Evolutionary conservation across 92 coral and sea anemone genomes (phyloP).

Genomic region (Porites divaricata): DNA sequence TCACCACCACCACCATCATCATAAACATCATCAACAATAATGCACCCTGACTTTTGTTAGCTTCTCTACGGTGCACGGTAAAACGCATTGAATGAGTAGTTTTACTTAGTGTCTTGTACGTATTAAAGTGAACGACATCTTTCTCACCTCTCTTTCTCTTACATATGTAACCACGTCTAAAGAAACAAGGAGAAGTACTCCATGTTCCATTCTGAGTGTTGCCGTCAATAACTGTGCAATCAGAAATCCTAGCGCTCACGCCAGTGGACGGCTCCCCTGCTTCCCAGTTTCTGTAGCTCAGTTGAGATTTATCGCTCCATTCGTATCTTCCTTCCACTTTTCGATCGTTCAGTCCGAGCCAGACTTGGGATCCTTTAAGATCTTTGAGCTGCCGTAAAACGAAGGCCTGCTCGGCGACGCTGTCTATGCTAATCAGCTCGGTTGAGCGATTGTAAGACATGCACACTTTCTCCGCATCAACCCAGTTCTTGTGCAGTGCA

Average conservation of each 20-base stretch:
- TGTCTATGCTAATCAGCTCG: conserved; percentile 72
- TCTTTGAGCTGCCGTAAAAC: conserved; percentile 63
- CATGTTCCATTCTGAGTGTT: conserved; percentile 82
- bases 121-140: not conserved
- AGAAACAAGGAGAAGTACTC: conserved; percentile 63
- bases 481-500: conserved; percentile 72
- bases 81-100: no score
- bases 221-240: conserved; percentile 61
- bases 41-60: no score
- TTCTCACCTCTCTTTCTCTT: conserved; percentile 81
- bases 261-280: conserved; percentile 50
- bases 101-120: no score
- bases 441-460: conserved; percentile 58
- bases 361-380: conserved; percentile 55
- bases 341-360: conserved; percentile 92
- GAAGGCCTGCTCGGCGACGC: conserved; percentile 73
- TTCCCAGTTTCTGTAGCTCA: conserved; percentile 80
- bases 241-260: conserved; percentile 10
- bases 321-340: conserved; percentile 69
- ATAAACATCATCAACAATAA: no score
- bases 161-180: conserved; percentile 69
- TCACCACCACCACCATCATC: no score
- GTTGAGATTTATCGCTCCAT: conserved; percentile 83
- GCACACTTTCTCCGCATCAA: conserved; percentile 76
- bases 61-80: no score